These are phyloP conservation scores for Azemiops feae DNA, from an alignment of 2,113 vertebrate species.

Conservation along the genomic window DNA sequence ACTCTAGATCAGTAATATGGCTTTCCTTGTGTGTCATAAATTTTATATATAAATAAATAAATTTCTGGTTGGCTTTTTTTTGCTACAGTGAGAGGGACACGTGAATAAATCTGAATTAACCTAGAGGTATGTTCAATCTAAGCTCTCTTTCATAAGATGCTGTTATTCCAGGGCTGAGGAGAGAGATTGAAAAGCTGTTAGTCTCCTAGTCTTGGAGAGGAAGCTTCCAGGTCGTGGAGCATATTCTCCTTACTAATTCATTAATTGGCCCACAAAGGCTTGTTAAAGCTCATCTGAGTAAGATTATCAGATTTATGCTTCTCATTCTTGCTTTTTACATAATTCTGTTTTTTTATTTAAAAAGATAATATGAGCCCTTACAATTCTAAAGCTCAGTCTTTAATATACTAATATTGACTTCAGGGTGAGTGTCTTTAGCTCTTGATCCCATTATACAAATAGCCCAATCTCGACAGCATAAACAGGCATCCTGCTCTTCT, in stretches of 20 bases:
- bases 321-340: background rate
- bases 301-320: no score
- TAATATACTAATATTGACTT: background rate
- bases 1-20: background rate
- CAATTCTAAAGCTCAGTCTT: background rate
- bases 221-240: background rate
- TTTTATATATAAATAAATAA: no score
- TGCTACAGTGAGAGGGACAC: conserved; percentile 83
- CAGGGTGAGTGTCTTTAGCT: background rate
- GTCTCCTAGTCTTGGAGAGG: background rate
- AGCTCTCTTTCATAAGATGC: background rate
- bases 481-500: background rate
- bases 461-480: background rate
- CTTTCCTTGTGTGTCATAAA: no score
- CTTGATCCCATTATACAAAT: background rate
- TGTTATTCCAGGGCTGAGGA: background rate
- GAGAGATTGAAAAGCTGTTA: background rate
- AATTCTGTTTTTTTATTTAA: background rate
- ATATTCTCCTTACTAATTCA: background rate
- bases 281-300: no score
- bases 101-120: conserved; percentile 85
- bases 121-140: conserved; percentile 74
- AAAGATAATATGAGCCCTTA: background rate
- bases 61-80: background rate
- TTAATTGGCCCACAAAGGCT: background rate